phyloP scores from a whole-genome alignment of 2,888 invertebrate species.

The Dioctria rufipes region DNA sequence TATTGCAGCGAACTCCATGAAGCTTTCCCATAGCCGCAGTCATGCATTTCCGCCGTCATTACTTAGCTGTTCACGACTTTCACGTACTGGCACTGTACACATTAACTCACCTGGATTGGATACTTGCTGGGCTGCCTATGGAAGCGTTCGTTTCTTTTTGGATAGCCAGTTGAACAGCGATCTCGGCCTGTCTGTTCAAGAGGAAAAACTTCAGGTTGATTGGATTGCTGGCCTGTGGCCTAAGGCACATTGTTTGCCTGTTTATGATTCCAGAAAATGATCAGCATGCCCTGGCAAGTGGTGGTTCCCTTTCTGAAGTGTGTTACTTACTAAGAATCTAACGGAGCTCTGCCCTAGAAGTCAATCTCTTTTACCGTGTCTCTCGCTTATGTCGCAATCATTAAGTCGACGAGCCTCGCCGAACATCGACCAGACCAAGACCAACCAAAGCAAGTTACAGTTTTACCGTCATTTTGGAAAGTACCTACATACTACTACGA shows the following conservation, averaged over 20 bases:
- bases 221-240: not conserved
- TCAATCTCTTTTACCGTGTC: constrained; percentile 12
- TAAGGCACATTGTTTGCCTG: constrained; percentile 15
- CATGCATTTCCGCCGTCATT: constrained; percentile 43
- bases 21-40: not conserved
- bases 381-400: constrained; percentile 17
- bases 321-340: constrained; percentile 50
- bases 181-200: constrained; percentile 3
- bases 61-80: constrained; percentile 43
- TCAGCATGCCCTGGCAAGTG: constrained; percentile 6
- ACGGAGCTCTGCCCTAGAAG: constrained; percentile 52
- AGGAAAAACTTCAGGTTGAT: not conserved
- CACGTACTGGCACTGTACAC: constrained; percentile 16
- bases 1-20: not conserved
- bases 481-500: not conserved
- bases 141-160: not conserved
- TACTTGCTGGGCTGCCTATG: not conserved
- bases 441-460: not conserved
- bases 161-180: not conserved
- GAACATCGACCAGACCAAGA: not conserved
- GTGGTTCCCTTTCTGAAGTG: constrained; percentile 3
- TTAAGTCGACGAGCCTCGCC: not conserved
- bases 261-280: constrained; percentile 18
- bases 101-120: not conserved
- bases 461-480: constrained; percentile 38